Evolutionary conservation across 2,888 invertebrate genomes (phyloP).

Genomic region (Scaptomyza polygonia): DNA sequence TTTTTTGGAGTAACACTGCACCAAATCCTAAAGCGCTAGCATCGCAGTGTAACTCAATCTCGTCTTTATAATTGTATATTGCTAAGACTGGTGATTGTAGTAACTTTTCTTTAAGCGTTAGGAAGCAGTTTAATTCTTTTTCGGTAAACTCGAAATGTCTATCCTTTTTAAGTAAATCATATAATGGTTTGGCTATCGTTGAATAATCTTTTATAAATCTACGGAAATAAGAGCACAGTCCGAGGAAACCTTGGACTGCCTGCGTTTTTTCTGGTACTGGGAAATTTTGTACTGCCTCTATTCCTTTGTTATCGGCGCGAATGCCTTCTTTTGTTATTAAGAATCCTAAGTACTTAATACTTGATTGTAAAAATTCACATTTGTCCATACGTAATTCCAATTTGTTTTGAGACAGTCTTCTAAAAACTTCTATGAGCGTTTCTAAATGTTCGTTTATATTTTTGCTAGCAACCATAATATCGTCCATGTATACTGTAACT

Average conservation of each 20-base stretch:
- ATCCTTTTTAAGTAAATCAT: slow-evolving; percentile 9
- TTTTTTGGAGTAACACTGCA: slow-evolving; percentile 7
- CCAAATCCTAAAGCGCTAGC: neutral
- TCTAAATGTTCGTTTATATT: too few relatives aligned
- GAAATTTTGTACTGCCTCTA: slow-evolving; percentile 1
- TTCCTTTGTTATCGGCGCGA: neutral
- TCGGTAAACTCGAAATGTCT: neutral
- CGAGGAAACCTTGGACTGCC: slow-evolving; percentile 14
- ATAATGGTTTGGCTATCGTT: slow-evolving; percentile 9
- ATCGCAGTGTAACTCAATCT: slow-evolving; percentile 5
- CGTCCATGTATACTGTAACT: too few relatives aligned
- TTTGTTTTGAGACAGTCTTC: too few relatives aligned
- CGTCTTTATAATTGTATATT: slow-evolving; percentile 3
- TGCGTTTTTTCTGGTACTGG: neutral
- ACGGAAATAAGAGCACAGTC: slow-evolving; percentile 12
- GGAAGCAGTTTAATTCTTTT: neutral
- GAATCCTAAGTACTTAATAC: too few relatives aligned
- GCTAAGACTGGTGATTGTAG: slow-evolving; percentile 2
- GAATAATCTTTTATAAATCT: slow-evolving; percentile 12
- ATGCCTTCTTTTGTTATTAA: too few relatives aligned
- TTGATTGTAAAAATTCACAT: too few relatives aligned
- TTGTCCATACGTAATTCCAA: too few relatives aligned
- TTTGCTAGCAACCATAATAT: too few relatives aligned
- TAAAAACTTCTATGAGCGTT: too few relatives aligned
- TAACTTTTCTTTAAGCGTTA: neutral